Base-by-base conservation (phyloP, 2,113 vertebrate species). In the Pyxicephalus adspersus region DNA sequence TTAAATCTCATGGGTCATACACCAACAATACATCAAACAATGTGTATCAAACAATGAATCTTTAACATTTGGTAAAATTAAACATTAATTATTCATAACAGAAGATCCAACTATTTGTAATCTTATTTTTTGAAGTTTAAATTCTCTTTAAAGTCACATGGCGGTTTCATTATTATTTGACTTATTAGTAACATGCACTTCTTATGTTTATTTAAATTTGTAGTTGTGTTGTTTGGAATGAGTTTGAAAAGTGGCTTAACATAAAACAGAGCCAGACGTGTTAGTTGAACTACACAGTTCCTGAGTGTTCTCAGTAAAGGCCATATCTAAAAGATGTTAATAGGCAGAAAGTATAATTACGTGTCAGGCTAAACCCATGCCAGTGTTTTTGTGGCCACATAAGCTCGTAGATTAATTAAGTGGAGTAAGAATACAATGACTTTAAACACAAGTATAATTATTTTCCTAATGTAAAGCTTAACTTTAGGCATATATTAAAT, bases 171-270 rank as follows among this genome's bases (percentile, higher is more conserved):
- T 31, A 26, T 72, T 19, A 45, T 45, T 45, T 45, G 38, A 45
- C 38, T 45, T 29, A 52, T 4, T 28, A 71, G 67, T 55, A 72
- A 72, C 54, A 29, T 72, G 68, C 29, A 28, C 17, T 20, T 60
- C 57, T 55, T 25, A 38, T 55, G 57, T 78, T 78, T 78, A 78
- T 78, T 76, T 64, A 15, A 76, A 52, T 50, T 60, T 70, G 31
- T 50, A 22, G 31, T 80, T 68, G 52, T 58, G 50, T 68, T 61
- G 74, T 63, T 76, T 76, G 29, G 74, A 55, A 50, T 77, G 63
- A 64, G 51, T 25, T 65, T 77, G 50, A 34, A 55, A 75, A 22
- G 23, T 20, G 22, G 28, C 22, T 68, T 68, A 68, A 78, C 52
- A 57, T 67, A 67, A 67, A 58, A 51, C 76, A 78, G 76, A 38